Conservation (phyloP, 2,113 vertebrate genomes). For the Phalacrocorax brasilianus region DNA sequence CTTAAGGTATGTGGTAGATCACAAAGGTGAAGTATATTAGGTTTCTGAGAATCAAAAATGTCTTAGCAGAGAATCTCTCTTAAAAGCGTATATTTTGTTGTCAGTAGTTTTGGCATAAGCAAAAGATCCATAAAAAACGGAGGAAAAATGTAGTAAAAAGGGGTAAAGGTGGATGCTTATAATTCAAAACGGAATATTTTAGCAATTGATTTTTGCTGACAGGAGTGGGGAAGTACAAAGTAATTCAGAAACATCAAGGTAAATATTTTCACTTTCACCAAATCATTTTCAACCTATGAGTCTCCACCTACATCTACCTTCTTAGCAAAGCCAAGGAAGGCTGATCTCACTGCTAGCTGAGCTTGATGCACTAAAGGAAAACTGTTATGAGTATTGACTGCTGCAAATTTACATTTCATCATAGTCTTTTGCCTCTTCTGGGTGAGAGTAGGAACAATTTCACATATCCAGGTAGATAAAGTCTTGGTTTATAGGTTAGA, state of each 20-base stretch:
- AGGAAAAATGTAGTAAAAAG: background rate
- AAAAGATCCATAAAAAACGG: background rate
- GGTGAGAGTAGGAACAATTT: background rate
- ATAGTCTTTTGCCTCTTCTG: background rate
- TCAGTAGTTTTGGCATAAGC: background rate
- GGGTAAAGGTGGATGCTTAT: background rate
- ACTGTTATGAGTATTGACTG: background rate
- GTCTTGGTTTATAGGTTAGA: background rate
- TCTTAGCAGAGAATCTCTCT: background rate
- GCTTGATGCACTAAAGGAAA: background rate
- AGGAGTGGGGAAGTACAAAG: background rate
- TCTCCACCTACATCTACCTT: background rate
- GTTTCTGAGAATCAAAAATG: background rate
- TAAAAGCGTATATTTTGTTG: background rate
- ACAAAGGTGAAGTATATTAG: background rate
- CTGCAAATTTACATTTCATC: slow-evolving; percentile 1
- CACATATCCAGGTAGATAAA: background rate
- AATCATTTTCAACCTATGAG: background rate
- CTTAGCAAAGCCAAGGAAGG: background rate
- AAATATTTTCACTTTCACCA: background rate
- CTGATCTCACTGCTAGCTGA: background rate
- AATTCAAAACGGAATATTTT: background rate
- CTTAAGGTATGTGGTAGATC: background rate
- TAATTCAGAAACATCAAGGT: background rate
- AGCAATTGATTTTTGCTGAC: background rate